Conservation (phyloP, 1,140 invertebrate genomes). For the Drosophila arizonae region DNA sequence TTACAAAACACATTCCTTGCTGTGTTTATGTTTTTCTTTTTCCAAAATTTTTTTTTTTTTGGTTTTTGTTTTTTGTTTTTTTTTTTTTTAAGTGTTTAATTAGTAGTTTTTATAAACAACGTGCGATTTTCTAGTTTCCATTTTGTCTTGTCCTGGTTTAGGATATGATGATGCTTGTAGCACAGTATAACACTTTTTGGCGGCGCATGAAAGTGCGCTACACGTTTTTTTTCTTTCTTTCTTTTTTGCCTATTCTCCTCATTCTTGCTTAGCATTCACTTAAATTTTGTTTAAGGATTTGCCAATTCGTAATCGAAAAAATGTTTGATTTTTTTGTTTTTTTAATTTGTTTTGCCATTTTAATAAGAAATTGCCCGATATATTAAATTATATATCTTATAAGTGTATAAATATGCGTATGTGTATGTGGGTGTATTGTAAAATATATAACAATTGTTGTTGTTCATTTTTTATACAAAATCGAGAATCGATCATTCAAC, state of each 20-base stretch:
- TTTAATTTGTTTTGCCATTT: slow-evolving; percentile 31
- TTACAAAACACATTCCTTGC: slow-evolving; percentile 54
- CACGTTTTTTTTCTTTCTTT: slow-evolving; percentile 10
- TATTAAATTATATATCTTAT: slow-evolving; percentile 21
- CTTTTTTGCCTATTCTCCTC: slow-evolving; percentile 10
- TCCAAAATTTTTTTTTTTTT: slow-evolving; percentile 1
- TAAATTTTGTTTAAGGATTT: slow-evolving; percentile 5
- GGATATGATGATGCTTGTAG: slow-evolving; percentile 69
- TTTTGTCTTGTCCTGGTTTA: slow-evolving; percentile 40
- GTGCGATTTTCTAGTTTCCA: slow-evolving; percentile 66
- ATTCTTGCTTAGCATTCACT: slow-evolving; percentile 6
- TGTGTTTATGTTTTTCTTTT: slow-evolving; percentile 9
- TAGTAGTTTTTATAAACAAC: slow-evolving; percentile 56
- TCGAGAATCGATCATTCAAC: slow-evolving; percentile 36
- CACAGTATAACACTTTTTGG: slow-evolving; percentile 70
- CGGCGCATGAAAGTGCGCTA: slow-evolving; percentile 34
- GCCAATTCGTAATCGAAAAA: slow-evolving; percentile 36
- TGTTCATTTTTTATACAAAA: slow-evolving; percentile 29
- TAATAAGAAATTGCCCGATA: slow-evolving; percentile 40
- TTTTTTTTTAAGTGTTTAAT: slow-evolving; percentile 19
- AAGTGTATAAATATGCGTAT: slow-evolving; percentile 20
- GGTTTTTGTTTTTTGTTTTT: not conserved
- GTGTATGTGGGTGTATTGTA: slow-evolving; percentile 2
- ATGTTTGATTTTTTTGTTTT: slow-evolving; percentile 1
- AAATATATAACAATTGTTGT: slow-evolving; percentile 40